Base-by-base conservation (phyloP, 2,797 vertebrate species). In the Coccyzus lansbergi region DNA sequence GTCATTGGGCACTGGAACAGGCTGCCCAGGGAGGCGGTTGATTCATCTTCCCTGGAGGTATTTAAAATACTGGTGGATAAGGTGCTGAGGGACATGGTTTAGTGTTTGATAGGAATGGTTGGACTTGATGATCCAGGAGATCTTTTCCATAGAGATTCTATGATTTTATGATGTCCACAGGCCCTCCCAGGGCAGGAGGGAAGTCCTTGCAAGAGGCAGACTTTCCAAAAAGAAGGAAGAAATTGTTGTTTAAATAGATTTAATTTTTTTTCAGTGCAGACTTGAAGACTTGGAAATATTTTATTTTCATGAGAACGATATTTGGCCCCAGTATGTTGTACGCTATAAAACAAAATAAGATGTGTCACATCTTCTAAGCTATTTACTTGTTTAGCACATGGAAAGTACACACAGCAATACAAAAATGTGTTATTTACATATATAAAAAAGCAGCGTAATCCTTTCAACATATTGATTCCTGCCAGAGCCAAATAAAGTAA, bases 201-300 rank as follows among this genome's bases (percentile, higher is more conserved):
- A 2, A 3, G 2, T 4, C 16, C 18, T 22, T 60, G 10, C 2
- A 69, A 72, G n/a, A 83, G 34, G 18, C 0, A 42, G 1, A 3
- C n/a, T 64, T 85, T 67, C 16, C 51, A 42, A 65, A 83, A 6
- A 4, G 53, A 5, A 25, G 17, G 5, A 88, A 74, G 9, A 55
- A 74, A 85, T 22, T 31, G 3, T 8, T 58, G 4, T 31, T 68
- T 40, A 4, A 4, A 40, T 65, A 10, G 31, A 77, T 59, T 55
- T 22, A 67, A 67, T 7, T 12, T 20, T 22, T 68, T 7, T 4
- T 52, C 1, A 0, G 44, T 63, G 15, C 18, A 56, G 34, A 52
- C 36, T 42, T 82, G 25, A 82, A 65, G 56, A 76, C 1, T 26
- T 72, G 48, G 34, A 82, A 88, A 86, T 62, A 1, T 29, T 83